These are phyloP conservation scores for Drosophila bifasciata DNA, from an alignment of 1,140 invertebrate species.

Conservation along the genomic window DNA sequence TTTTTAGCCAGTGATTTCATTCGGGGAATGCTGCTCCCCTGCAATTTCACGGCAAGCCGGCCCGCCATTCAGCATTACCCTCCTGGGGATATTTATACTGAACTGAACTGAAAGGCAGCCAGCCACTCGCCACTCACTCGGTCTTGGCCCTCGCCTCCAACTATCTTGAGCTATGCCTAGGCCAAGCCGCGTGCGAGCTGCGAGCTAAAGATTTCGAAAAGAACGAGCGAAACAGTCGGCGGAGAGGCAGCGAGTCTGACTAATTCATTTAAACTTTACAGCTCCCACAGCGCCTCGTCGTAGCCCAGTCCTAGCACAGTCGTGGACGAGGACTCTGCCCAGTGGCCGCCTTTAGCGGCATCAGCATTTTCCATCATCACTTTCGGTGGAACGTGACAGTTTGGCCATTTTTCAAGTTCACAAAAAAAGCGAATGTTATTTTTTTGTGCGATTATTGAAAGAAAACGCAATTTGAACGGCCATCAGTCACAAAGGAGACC, in stretches of 20 bases:
- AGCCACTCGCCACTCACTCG: neutral
- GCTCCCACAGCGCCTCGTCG: slow-evolving; percentile 7
- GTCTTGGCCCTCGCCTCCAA: neutral
- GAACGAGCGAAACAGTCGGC: slow-evolving; percentile 14
- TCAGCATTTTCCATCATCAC: slow-evolving; percentile 57
- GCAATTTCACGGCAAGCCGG: too few relatives aligned
- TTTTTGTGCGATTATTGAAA: slow-evolving; percentile 69
- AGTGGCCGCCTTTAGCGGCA: slow-evolving; percentile 19
- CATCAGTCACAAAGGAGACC: slow-evolving; percentile 55
- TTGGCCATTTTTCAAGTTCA: slow-evolving; percentile 68
- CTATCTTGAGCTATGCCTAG: slow-evolving; percentile 28
- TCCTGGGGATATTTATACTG: slow-evolving; percentile 10
- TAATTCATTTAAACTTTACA: slow-evolving; percentile 68
- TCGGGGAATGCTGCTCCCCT: too few relatives aligned
- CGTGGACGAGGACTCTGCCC: neutral
- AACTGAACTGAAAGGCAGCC: slow-evolving; percentile 7
- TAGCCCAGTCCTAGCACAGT: too few relatives aligned
- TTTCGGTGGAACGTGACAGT: slow-evolving; percentile 65
- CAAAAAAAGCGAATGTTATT: slow-evolving; percentile 61
- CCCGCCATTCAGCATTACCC: too few relatives aligned
- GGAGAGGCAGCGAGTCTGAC: slow-evolving; percentile 29
- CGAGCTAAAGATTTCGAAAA: slow-evolving; percentile 22
- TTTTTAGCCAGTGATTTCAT: too few relatives aligned
- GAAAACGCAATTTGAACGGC: slow-evolving; percentile 59
- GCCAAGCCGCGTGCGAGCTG: slow-evolving; percentile 23